Evolutionary conservation across 2,888 invertebrate genomes (phyloP), one percentile per base, ranked within the genome.

Genomic region (Lasiommata megera): DNA sequence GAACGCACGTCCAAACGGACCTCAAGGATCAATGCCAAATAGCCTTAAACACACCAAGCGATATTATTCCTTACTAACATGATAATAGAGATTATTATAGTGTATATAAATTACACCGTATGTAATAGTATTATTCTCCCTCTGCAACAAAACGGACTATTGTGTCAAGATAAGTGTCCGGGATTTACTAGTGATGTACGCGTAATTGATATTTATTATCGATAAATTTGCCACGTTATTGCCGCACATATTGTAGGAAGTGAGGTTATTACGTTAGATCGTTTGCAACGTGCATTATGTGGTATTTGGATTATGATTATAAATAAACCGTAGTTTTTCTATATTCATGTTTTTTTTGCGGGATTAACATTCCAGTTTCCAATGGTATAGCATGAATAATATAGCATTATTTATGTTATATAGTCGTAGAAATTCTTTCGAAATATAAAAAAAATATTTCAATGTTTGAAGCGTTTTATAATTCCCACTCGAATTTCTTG

Each of bases 111-210:
- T 47, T 37, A 28, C 55, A 41, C 31, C 18, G 18, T 34, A 17
- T 40, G 46, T 51, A 23, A 36, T 55, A 55, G 34, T 46, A 38
- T 56, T 48, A 56, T 52, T 38, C 34, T 77, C 81, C 78, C 77
- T 73, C 73, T 73, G 60, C 60, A 58, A 67, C 69, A 65, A 68
- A 67, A 64, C 65, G 66, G 65, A 56, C 75, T 72, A 78, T 78
- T 79, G 79, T 77, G 68, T 73, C 72, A 70, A 66, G 70, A 72
- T 74, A 47, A 57, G 51, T 60, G 65, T 58, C 67, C 53, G 62
- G 73, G 75, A 77, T 79, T 74, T 63, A 53, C 28, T 71, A 79
- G 72, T 57, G 76, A 73, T 63, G 77, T 23, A 3, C 50, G 6
- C 46, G 44, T 54, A 41, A 54, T 23, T 31, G 34, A 50, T 54